Conservation (phyloP, 2,888 invertebrate genomes). For the Leptopilina syphax region DNA sequence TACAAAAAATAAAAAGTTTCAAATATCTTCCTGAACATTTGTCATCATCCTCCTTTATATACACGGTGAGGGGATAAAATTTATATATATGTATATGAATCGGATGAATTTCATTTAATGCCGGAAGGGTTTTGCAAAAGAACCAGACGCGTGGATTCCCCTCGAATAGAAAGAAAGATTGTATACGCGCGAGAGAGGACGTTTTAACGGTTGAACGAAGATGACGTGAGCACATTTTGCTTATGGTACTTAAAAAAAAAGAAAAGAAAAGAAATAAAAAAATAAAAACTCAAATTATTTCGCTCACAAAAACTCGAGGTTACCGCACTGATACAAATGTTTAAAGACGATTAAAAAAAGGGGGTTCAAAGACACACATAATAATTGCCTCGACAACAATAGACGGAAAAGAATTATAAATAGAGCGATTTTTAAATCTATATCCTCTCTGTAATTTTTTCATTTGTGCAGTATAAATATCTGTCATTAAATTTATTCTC, state of each 20-base stretch:
- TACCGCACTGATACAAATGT: neutral
- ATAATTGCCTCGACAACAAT: constrained; percentile 9
- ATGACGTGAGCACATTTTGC: constrained; percentile 30
- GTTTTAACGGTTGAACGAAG: constrained; percentile 15
- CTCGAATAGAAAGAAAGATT: constrained; percentile 23
- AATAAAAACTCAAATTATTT: constrained; percentile 27
- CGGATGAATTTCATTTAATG: constrained; percentile 19
- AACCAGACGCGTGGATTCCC: constrained; percentile 21
- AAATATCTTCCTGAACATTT: neutral
- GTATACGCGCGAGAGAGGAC: constrained; percentile 1
- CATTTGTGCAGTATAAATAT: neutral
- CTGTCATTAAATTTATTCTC: neutral
- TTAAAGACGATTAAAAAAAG: neutral
- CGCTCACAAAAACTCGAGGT: neutral
- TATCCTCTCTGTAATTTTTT: neutral
- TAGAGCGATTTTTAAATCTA: neutral
- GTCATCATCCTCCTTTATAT: neutral
- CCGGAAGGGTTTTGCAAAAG: constrained; percentile 19
- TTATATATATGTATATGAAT: neutral
- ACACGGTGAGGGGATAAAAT: neutral
- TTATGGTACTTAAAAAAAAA: constrained; percentile 9
- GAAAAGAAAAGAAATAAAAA: neutral
- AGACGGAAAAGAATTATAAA: constrained; percentile 7
- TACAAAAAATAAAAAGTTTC: neutral
- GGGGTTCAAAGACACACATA: neutral